Evolutionary conservation across 2,113 vertebrate genomes (phyloP).

Genomic region (Xiphophorus couchianus): DNA sequence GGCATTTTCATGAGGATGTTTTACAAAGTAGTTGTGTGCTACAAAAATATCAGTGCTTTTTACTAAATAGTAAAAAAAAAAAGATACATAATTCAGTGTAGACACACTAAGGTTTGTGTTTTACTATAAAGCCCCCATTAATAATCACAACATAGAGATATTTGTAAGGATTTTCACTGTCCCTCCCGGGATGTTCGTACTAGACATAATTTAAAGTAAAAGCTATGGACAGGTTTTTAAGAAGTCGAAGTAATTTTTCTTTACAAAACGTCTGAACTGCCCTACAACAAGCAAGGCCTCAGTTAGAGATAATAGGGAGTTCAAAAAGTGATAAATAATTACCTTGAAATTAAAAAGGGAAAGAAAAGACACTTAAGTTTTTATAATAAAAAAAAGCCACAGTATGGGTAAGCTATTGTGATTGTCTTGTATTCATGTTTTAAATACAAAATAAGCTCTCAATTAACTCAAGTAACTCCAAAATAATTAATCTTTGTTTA

Average conservation of each 20-base stretch:
- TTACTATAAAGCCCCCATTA: background rate
- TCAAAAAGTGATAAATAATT: constrained; percentile 25
- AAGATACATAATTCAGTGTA: constrained; percentile 62
- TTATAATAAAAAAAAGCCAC: constrained; percentile 22
- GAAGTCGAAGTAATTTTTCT: constrained; percentile 17
- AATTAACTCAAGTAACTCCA: constrained; percentile 49
- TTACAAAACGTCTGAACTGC: constrained; percentile 12
- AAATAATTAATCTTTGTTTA: constrained; percentile 31
- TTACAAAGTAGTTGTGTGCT: constrained; percentile 59
- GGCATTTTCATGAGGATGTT: constrained; percentile 34
- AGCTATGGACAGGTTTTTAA: constrained; percentile 1
- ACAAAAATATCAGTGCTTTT: constrained; percentile 64
- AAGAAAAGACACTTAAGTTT: constrained; percentile 12
- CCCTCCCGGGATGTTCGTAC: background rate
- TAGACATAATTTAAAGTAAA: constrained; percentile 12
- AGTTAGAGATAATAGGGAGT: constrained; percentile 25
- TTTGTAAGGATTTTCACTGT: constrained; percentile 8
- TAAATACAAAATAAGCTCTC: constrained; percentile 38
- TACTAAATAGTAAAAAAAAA: constrained; percentile 44
- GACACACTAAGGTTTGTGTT: constrained; percentile 13
- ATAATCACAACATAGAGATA: background rate
- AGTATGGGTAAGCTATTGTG: constrained; percentile 6
- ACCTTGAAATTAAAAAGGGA: background rate
- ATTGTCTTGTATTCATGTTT: constrained; percentile 17
- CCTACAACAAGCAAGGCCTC: constrained; percentile 18